Conservation (phyloP, 2,888 invertebrate genomes). For the Chymomyza amoena region DNA sequence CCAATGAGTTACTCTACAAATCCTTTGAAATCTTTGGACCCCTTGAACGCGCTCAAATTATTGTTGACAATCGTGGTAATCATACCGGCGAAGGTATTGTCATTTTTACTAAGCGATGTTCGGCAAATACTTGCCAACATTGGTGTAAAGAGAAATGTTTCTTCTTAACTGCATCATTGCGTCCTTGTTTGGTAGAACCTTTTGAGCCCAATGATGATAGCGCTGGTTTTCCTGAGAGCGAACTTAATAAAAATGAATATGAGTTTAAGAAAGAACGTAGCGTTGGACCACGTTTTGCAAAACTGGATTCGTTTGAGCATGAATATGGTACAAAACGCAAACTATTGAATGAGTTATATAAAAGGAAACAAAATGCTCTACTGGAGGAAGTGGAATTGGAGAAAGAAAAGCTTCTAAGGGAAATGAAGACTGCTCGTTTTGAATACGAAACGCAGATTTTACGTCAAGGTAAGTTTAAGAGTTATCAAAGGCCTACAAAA, state of each 20-base stretch:
- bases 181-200: slow-evolving; percentile 95
- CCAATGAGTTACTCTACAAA: slow-evolving; percentile 95
- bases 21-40: slow-evolving; percentile 94
- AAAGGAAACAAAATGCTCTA: slow-evolving; percentile 92
- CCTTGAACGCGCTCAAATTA: slow-evolving; percentile 94
- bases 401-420: slow-evolving; percentile 95
- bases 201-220: slow-evolving; percentile 94
- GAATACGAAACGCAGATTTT: slow-evolving; percentile 98
- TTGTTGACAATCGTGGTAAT: slow-evolving; percentile 97
- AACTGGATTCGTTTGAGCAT: slow-evolving; percentile 92
- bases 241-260: slow-evolving; percentile 86
- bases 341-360: slow-evolving; percentile 93
- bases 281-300: slow-evolving; percentile 93
- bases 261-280: slow-evolving; percentile 91
- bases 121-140: slow-evolving; percentile 91
- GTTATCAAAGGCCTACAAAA: no score
- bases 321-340: slow-evolving; percentile 99
- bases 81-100: slow-evolving; percentile 98
- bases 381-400: slow-evolving; percentile 94
- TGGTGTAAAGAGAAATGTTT: slow-evolving; percentile 96
- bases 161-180: slow-evolving; percentile 92
- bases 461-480: slow-evolving; percentile 85
- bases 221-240: slow-evolving; percentile 92
- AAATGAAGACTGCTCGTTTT: slow-evolving; percentile 97
- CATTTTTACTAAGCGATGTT: slow-evolving; percentile 97